Percentiles rank a stretch among this genome's conserved stretches.
Conservation (phyloP, 2,797 vertebrate species). For the Acanthopagrus latus region DNA sequence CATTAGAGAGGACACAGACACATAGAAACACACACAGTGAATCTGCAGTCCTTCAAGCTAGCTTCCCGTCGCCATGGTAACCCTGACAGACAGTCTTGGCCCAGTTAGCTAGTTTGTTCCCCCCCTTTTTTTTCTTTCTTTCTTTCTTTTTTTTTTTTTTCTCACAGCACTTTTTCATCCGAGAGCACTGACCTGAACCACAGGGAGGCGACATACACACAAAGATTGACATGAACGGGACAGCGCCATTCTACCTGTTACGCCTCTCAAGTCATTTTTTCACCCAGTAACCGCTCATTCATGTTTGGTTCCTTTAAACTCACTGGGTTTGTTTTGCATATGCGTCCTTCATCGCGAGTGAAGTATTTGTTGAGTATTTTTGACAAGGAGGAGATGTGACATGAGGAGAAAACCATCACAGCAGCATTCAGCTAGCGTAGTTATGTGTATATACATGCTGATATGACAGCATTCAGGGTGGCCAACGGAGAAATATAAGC, state of each 20-base stretch:
- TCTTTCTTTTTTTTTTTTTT: not conserved
- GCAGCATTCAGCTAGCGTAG: not conserved
- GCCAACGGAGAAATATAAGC: not conserved
- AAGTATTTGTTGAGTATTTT: not conserved
- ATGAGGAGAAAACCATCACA: fast-evolving
- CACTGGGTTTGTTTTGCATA: not conserved
- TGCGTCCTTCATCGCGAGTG: too few species aligned
- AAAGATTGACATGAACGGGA: conserved; percentile 1
- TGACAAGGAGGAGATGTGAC: not conserved
- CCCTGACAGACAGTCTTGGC: conserved; percentile 21
- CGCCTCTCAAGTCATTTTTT: not conserved
- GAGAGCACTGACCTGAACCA: conserved; percentile 33
- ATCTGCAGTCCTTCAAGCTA: not conserved
- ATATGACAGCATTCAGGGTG: not conserved
- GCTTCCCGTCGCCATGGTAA: conserved; percentile 38
- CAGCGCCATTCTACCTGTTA: conserved; percentile 67
- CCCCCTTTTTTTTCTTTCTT: not conserved
- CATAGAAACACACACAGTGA: not conserved
- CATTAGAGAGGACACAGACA: not conserved
- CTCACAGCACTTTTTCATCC: not conserved
- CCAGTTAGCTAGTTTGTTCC: conserved; percentile 7
- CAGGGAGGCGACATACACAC: conserved; percentile 63
- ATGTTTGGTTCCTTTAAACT: not conserved
- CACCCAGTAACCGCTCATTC: too few species aligned
- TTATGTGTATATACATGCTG: not conserved